Evolutionary conservation across 1,140 invertebrate genomes (phyloP), one percentile per base, ranked within the genome.

Genomic region (Bursaphelenchus mucronatus): DNA sequence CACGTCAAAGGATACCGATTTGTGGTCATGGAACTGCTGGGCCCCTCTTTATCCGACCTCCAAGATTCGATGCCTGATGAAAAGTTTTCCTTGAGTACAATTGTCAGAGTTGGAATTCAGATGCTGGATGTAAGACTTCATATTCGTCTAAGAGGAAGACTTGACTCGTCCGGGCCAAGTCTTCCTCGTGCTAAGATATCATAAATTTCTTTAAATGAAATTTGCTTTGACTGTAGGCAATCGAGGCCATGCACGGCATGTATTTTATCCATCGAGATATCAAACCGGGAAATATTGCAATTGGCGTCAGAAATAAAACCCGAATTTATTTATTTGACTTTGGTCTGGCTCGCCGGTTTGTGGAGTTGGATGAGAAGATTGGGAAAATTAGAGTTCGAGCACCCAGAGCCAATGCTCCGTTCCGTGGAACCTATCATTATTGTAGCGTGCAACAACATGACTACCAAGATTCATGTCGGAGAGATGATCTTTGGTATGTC

Each of bases 1-100:
- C n/a, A 11, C 11, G 40, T 59, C 15, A 11, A 39, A n/a, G 54
- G 19, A n/a, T 55, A 55, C 19, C 54, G 54, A 39, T 55, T n/a
- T n/a, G 54, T 55, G 11, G 57, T 59, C 15, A 59, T 59, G 57
- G 44, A 55, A 59, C 57, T 59, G 11, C 13, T 59, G 57, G 57
- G 57, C 13, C 57, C 57, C 1, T 43, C 57, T 5, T 50, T 59
- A 44, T 39, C 57, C 40, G 57, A 59, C 41, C 41, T 59, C 10
- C 40, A 40, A 50, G 11, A 30, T 39, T 45, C 40, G 13, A 59
- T 59, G 57, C 40, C 57, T 6, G 57, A 7, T 7, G 57, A 59
- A 50, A 13, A 39, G 11, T 59, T 59, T 59, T 40, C 19, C 3
- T 11, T 59, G 11, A 59, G 47, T 39, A 59, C 57, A n/a, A 43